phyloP scores from a whole-genome alignment of 2,113 vertebrate genomes.

The Tachysurus fulvidraco region DNA sequence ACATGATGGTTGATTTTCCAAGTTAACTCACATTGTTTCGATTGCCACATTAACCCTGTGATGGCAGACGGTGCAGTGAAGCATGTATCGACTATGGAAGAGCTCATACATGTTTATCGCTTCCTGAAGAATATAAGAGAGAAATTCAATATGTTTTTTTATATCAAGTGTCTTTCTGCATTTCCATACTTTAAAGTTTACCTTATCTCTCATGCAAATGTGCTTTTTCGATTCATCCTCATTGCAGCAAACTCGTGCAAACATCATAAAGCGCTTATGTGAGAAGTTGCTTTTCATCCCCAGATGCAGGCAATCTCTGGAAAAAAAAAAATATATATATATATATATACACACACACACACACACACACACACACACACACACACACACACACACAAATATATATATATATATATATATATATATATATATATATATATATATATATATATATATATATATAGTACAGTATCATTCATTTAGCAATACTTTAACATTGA shows the following conservation, averaged over 20 bases:
- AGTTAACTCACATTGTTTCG: background rate
- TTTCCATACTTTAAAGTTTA: background rate
- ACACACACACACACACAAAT: too few species aligned
- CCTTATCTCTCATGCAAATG: slow-evolving; percentile 31
- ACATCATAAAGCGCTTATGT: slow-evolving; percentile 9
- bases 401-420: too few species aligned
- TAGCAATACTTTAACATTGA: too few species aligned
- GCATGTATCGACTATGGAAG: slow-evolving; percentile 8
- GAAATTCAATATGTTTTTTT: background rate
- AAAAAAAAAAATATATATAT: too few species aligned
- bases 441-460: too few species aligned
- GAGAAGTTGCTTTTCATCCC: slow-evolving; percentile 12
- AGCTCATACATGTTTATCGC: slow-evolving; percentile 25
- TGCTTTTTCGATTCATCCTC: background rate
- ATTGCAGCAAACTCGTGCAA: slow-evolving; percentile 8
- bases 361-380: too few species aligned
- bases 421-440: too few species aligned
- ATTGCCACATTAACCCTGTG: slow-evolving; percentile 16
- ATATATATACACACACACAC: too few species aligned
- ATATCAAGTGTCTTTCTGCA: too few species aligned
- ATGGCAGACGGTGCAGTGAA: slow-evolving; percentile 11
- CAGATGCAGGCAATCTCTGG: slow-evolving; percentile 10
- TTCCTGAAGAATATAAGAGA: background rate
- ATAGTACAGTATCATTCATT: too few species aligned
- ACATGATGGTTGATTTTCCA: background rate